Conservation (phyloP, 2,797 vertebrate species). For the Arctocebus calabarensis region DNA sequence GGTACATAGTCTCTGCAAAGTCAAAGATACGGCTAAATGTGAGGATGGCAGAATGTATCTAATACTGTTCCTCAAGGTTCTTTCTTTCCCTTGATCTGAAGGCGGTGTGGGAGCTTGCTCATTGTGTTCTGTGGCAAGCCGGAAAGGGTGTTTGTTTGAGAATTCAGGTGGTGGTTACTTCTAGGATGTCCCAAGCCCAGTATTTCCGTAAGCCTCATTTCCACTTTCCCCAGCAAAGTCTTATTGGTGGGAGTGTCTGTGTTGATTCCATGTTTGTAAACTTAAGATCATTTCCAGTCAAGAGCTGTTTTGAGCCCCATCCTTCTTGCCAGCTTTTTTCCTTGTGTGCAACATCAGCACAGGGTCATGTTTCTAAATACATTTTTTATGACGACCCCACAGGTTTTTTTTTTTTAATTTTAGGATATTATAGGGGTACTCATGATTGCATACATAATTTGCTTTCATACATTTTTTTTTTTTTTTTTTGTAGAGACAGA, state of each 20-base stretch:
- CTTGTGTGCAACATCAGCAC: background rate
- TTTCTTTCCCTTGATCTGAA: background rate
- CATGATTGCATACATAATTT: no score
- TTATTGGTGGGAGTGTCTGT: background rate
- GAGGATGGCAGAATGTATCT: background rate
- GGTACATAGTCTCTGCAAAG: background rate
- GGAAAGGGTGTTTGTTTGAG: background rate
- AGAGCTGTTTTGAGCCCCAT: background rate
- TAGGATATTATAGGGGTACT: no score
- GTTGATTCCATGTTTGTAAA: background rate
- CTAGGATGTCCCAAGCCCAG: background rate
- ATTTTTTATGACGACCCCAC: constrained; percentile 2
- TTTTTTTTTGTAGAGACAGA: no score
- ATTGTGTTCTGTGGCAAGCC: background rate
- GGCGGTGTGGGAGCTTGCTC: background rate
- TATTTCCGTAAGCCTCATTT: background rate
- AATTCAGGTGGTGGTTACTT: background rate
- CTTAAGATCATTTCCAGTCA: background rate
- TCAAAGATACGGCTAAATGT: background rate
- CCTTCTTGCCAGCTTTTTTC: background rate
- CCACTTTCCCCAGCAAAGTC: background rate
- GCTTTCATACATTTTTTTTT: no score
- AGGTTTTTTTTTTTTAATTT: no score
- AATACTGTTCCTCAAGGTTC: background rate
- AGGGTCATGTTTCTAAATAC: background rate